Conservation (phyloP, 1,140 invertebrate species). For the Drosophila pseudoobscura region DNA sequence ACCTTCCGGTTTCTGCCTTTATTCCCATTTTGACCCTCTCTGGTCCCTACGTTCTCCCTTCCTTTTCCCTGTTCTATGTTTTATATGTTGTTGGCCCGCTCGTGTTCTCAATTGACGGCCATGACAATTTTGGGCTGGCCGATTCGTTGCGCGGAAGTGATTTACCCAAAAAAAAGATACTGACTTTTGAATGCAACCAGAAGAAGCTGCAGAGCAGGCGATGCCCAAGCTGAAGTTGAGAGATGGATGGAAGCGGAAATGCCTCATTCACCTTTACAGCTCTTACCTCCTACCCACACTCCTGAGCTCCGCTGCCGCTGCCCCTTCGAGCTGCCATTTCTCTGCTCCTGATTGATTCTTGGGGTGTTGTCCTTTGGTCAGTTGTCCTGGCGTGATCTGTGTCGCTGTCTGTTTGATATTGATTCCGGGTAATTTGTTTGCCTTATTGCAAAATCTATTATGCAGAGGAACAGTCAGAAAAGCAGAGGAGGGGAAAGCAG, state of each 20-base stretch:
- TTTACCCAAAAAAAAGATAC: slow-evolving; percentile 53
- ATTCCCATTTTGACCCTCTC: slow-evolving; percentile 48
- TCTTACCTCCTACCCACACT: slow-evolving; percentile 20
- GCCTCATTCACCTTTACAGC: slow-evolving; percentile 45
- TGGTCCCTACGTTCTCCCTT: not conserved
- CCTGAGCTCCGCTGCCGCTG: not conserved
- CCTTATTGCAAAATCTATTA: slow-evolving; percentile 30
- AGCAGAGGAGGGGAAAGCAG: not conserved
- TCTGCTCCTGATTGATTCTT: slow-evolving; percentile 56
- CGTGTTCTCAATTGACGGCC: slow-evolving; percentile 72
- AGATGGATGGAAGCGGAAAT: slow-evolving; percentile 43
- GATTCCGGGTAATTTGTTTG: slow-evolving; percentile 37
- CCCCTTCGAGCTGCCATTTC: not conserved
- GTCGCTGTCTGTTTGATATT: slow-evolving; percentile 33
- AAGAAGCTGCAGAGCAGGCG: slow-evolving; percentile 30
- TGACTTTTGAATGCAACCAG: slow-evolving; percentile 43
- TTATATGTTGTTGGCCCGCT: slow-evolving; percentile 24
- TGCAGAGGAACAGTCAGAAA: slow-evolving; percentile 3
- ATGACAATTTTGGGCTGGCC: slow-evolving; percentile 70
- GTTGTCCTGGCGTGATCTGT: slow-evolving; percentile 66
- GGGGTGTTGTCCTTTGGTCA: slow-evolving; percentile 60
- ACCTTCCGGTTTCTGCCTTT: slow-evolving; percentile 70
- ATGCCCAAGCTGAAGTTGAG: slow-evolving; percentile 1
- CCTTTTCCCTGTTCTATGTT: slow-evolving; percentile 4
- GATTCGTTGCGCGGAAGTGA: slow-evolving; percentile 78